A percentile compares a stretch with the other conserved stretches of the same genome.
These are phyloP conservation scores for Apodemia mormo DNA, from an alignment of 2,888 invertebrate species.

Conservation along the genomic window DNA sequence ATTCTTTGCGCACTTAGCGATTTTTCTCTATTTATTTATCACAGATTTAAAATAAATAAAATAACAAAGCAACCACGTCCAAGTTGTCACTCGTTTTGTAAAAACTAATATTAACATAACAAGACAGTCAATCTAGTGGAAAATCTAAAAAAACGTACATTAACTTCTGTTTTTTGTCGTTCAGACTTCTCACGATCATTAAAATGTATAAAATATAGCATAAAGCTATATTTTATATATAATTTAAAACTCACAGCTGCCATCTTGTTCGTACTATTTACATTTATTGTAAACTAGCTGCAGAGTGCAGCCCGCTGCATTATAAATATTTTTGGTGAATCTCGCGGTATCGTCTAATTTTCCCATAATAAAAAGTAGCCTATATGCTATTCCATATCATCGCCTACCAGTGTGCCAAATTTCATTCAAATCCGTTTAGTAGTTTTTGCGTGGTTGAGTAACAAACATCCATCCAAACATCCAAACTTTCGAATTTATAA, in stretches of 20 bases:
- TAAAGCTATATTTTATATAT: not conserved
- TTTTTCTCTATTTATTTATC: not conserved
- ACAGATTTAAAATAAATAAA: not conserved
- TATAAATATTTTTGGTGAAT: too few relatives aligned
- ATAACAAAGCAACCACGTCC: not conserved
- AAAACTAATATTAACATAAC: slow-evolving; percentile 5
- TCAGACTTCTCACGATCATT: not conserved
- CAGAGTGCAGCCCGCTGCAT: too few relatives aligned
- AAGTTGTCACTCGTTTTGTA: not conserved
- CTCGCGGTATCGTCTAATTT: too few relatives aligned
- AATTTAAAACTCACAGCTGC: not conserved
- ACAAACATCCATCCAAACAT: too few relatives aligned
- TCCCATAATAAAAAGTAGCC: too few relatives aligned
- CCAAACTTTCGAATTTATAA: too few relatives aligned
- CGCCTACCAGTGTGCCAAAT: too few relatives aligned
- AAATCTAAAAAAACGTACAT: not conserved
- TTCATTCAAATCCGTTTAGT: too few relatives aligned
- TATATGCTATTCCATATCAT: too few relatives aligned
- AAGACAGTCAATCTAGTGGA: not conserved
- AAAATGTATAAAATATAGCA: not conserved
- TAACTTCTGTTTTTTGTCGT: not conserved
- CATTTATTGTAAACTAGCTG: too few relatives aligned
- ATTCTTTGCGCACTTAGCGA: not conserved
- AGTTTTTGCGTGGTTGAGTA: too few relatives aligned
- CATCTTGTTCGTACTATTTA: not conserved